Percentiles rank a stretch among this genome's conserved stretches.
These are phyloP conservation scores for Sinocyclocheilus anophthalmus DNA, from an alignment of 2,113 vertebrate genomes.

Conservation along the genomic window DNA sequence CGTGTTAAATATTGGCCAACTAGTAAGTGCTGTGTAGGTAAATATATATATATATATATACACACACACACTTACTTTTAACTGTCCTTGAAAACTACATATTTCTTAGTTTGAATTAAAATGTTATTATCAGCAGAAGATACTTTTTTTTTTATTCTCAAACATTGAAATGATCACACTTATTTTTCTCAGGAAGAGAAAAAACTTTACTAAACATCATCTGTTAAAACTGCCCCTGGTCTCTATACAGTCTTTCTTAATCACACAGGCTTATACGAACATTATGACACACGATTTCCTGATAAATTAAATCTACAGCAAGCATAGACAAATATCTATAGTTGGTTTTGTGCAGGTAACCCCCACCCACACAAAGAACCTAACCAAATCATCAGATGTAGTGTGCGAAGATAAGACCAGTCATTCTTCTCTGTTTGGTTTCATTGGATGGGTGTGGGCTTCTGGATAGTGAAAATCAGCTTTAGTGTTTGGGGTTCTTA, in stretches of 20 bases:
- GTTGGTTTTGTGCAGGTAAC: not conserved
- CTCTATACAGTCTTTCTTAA: not conserved
- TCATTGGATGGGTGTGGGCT: not conserved
- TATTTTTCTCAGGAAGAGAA: not conserved
- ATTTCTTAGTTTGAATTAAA: too few species aligned
- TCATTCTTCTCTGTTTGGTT: too few species aligned
- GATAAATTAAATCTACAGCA: not conserved
- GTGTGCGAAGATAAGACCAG: not conserved
- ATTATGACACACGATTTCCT: not conserved
- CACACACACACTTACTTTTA: too few species aligned
- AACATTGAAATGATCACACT: not conserved
- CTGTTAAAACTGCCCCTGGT: not conserved
- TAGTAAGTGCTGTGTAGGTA: too few species aligned
- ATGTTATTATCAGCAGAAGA: too few species aligned
- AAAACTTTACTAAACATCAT: not conserved
- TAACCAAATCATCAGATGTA: not conserved
- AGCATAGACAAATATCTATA: not conserved
- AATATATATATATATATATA: too few species aligned
- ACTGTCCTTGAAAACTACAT: too few species aligned
- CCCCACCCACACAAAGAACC: not conserved
- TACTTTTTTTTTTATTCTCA: too few species aligned
- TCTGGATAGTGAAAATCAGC: constrained; percentile 9
- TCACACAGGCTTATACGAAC: not conserved
- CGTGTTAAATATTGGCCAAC: too few species aligned
- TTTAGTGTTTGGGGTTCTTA: constrained; percentile 12